Conservation (phyloP, 1,140 invertebrate genomes). For the Neomicropteryx cornuta region DNA sequence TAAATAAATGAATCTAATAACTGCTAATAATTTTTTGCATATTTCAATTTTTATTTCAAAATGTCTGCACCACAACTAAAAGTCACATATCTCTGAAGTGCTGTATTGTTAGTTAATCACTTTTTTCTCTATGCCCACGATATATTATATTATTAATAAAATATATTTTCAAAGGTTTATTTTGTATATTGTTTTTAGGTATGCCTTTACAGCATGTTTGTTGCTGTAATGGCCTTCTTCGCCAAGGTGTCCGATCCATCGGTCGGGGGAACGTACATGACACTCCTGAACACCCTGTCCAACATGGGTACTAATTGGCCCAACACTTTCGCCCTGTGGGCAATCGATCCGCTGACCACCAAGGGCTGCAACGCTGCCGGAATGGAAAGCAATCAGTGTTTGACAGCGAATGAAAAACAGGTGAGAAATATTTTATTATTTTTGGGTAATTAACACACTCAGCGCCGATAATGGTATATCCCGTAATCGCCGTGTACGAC, state of each 20-base stretch:
- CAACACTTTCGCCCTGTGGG: constrained; percentile 80
- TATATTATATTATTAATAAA: too few relatives aligned
- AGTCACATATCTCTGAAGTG: too few relatives aligned
- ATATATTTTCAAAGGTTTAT: too few relatives aligned
- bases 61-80: too few relatives aligned
- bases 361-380: constrained; percentile 52
- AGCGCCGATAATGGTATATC: too few relatives aligned
- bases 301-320: constrained; percentile 99
- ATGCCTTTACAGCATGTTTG: constrained; percentile 56
- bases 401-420: constrained; percentile 24
- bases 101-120: too few relatives aligned
- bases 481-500: too few relatives aligned
- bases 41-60: too few relatives aligned
- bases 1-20: too few relatives aligned
- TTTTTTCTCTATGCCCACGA: too few relatives aligned
- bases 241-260: constrained; percentile 77
- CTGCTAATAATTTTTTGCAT: too few relatives aligned
- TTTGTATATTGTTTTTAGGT: constrained; percentile 40
- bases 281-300: constrained; percentile 89
- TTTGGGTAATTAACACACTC: too few relatives aligned
- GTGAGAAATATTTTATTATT: constrained; percentile 20
- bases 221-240: constrained; percentile 57
- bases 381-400: constrained; percentile 28
- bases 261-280: constrained; percentile 99
- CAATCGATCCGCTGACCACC: constrained; percentile 82